Evolutionary conservation across 2,113 vertebrate species (phyloP), one percentile per base, ranked within the genome.

Genomic region (Cariama cristata): DNA sequence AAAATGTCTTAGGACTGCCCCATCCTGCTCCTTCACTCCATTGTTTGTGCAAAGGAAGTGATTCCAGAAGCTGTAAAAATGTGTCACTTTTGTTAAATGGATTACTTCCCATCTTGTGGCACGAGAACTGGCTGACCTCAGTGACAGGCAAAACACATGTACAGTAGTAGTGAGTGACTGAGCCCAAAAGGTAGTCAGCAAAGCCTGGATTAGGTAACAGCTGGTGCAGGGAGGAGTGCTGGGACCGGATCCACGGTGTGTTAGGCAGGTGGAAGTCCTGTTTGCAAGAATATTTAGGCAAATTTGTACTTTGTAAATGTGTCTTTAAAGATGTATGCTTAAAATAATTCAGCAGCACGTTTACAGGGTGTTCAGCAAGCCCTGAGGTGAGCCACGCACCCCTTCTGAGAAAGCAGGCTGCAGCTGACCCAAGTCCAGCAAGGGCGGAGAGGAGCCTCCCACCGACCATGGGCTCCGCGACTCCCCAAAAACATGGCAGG

Each of bases 31-130:
- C 44, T 88, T 91, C 69, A 72, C 60, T 66, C 79, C 17, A 42
- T 64, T 87, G 79, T 79, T 97, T 92, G 75, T 89, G 83, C 64
- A 79, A 63, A 82, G 67, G 72, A 96, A 97, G 75, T 86, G 68
- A 84, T 89, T 96, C 86, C 76, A 94, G 73, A 89, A 93, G 49
- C 87, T 56, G 32, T 79, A 86, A 91, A 97, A 86, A 72, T 11
- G 23, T 13, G 18, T 67, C 15, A 8, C 24, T 89, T 92, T 95
- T 60, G 55, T 79, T 52, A 86, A 95, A 86, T 84, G 14, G 59
- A 87, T 91, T 96, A 38, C 68, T 96, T 96, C 83, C 76, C 35
- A 56, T 64, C 75, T 72, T 19, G 72, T 91, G 79, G 40, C 56
- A 55, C 0, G 0, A 84, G 92, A 95, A 60, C 64, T 87, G 68